Evolutionary conservation across 2,113 vertebrate species (phyloP).

Genomic region (Galemys pyrenaicus): DNA sequence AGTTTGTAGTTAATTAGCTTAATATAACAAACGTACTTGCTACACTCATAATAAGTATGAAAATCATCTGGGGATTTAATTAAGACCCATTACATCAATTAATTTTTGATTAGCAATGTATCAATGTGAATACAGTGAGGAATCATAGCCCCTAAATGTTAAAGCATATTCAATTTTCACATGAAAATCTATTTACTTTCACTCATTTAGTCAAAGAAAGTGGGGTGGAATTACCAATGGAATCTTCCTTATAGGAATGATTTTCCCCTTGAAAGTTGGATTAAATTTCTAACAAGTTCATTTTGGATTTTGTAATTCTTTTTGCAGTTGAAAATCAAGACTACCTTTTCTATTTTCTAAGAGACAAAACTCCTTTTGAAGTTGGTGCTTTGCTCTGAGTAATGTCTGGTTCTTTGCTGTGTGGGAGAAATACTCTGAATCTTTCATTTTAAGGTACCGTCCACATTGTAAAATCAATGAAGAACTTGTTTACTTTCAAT

Average conservation of each 20-base stretch:
- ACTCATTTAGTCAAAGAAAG: background rate
- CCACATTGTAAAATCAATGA: background rate
- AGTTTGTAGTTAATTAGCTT: background rate
- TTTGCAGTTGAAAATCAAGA: background rate
- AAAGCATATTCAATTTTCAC: slow-evolving; percentile 1
- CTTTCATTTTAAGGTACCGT: background rate
- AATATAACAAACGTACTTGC: background rate
- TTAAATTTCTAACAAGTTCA: background rate
- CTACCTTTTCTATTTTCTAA: background rate
- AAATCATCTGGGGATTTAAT: background rate
- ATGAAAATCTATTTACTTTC: slow-evolving; percentile 25
- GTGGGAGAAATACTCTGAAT: background rate
- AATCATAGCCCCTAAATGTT: background rate
- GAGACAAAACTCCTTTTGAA: slow-evolving; percentile 30
- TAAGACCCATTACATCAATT: background rate
- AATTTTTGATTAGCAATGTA: slow-evolving; percentile 19
- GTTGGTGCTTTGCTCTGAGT: background rate
- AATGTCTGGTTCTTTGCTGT: background rate
- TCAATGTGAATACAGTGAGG: background rate
- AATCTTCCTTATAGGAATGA: background rate
- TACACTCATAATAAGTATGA: background rate
- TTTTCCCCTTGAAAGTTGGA: background rate
- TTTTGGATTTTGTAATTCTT: background rate
- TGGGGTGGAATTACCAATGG: background rate
- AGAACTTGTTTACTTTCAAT: background rate